These are phyloP conservation scores for Mesorhabditis sp. DNA, from an alignment of 2,888 invertebrate genomes.

Conservation along the genomic window DNA sequence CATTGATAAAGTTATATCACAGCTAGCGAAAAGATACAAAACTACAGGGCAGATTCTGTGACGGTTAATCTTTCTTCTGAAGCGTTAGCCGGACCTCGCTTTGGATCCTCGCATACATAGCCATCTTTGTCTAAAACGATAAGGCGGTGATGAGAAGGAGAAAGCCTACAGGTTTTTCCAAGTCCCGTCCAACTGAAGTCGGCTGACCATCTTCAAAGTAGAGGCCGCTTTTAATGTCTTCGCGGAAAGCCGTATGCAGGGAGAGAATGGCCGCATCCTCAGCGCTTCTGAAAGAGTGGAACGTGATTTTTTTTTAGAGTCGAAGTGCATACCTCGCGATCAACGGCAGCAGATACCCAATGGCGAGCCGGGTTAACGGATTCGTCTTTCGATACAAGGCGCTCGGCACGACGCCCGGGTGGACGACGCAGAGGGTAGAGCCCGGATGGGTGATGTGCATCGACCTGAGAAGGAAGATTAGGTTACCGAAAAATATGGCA, in stretches of 20 bases:
- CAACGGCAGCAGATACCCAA: not conserved
- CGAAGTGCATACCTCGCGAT: not conserved
- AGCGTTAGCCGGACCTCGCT: not conserved
- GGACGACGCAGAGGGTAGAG: not conserved
- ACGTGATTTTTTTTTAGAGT: not conserved
- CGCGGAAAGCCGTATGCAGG: conserved; percentile 1
- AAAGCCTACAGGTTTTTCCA: not conserved
- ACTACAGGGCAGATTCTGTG: too few relatives aligned
- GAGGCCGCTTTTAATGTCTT: not conserved
- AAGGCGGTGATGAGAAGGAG: not conserved
- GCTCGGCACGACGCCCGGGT: conserved; percentile 2
- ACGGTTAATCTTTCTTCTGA: too few relatives aligned
- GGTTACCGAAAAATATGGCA: not conserved
- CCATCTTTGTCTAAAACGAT: not conserved
- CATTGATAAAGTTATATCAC: too few relatives aligned
- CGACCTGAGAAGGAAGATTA: not conserved
- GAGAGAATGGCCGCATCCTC: not conserved
- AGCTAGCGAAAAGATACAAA: too few relatives aligned
- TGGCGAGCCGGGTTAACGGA: not conserved
- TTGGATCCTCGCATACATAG: not conserved
- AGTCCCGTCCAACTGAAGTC: not conserved
- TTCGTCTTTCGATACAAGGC: not conserved
- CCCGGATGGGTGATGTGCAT: conserved; percentile 2
- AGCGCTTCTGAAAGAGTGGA: not conserved
- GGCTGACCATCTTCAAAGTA: not conserved